Base-by-base conservation (phyloP, 2,797 vertebrate genomes). In the Gouania willdenowi region DNA sequence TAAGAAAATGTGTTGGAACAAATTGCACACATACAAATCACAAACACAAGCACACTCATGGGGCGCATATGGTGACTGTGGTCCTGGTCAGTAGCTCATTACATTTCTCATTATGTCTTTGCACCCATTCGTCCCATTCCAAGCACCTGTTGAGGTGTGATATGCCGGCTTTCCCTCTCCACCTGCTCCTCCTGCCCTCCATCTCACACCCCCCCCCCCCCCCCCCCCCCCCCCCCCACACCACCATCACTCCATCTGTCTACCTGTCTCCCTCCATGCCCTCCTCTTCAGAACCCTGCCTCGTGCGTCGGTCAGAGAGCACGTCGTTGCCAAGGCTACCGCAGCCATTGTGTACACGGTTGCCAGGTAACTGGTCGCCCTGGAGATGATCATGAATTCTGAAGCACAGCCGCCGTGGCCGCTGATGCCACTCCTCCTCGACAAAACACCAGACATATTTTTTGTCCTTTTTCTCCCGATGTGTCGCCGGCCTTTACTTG, bases 301-400 rank as follows among this genome's bases (percentile, higher is more conserved):
- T 3, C 48, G 31, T 23, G 3, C 45, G 31, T 23, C 55, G 4
- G 42, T 52, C 20, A 20, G 72, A 66, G 74, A 84, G 75, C 78
- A 84, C 65, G 71, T 79, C 75, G 84, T 88, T 79, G 79, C 80
- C 85, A 88, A 67, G 87, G 87, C 75, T 79, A 89, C 87, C 27
- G 46, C 52, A 71, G 66, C 86, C 75, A 88, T 90, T 90, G 89
- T 90, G 85, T 87, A 87, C 76, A 77, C 75, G 63, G 89, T 89
- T 90, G 88, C 89, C 85, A 87, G 82, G 89, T 85, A 85, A 88
- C 87, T 66, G 58, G 84, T 88, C 74, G 71, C 81, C 33, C 74
- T 84, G 82, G 83, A 71, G 51, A 82, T 85, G 83, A 88, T 87
- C 71, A 82, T 87, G 81, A 85, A 81, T 83, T 72, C 75, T 77